A percentile compares a stretch with the other conserved stretches of the same genome.
Evolutionary conservation across 2,888 invertebrate species (phyloP).

Genomic region (Hyalella azteca): DNA sequence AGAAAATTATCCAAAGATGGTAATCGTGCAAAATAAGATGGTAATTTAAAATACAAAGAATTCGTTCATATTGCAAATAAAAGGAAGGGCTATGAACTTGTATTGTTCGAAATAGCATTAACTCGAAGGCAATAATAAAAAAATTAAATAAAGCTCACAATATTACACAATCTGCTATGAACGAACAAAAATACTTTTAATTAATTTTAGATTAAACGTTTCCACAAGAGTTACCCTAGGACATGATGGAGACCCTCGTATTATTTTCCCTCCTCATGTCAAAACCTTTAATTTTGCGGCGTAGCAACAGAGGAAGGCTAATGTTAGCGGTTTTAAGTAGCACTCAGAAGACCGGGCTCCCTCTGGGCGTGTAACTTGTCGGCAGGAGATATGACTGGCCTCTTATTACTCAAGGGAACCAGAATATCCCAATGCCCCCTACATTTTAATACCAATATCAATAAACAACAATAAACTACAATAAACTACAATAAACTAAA

Average conservation of each 20-base stretch:
- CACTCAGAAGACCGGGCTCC: neutral
- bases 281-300: slow-evolving; percentile 14
- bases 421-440: no score
- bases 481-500: no score
- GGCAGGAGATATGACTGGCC: neutral
- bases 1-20: no score
- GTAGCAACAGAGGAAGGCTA: neutral
- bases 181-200: neutral
- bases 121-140: no score
- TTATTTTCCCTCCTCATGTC: neutral
- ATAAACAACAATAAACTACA: no score
- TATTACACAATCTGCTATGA: neutral
- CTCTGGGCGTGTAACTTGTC: slow-evolving; percentile 1
- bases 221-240: neutral
- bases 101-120: no score
- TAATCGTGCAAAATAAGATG: no score
- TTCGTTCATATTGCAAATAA: no score
- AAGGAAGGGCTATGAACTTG: no score
- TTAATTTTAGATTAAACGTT: neutral
- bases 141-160: no score
- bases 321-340: neutral
- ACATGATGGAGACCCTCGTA: neutral
- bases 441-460: no score
- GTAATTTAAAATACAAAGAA: no score
- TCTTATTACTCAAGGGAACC: slow-evolving; percentile 13